Percentiles rank a stretch among this genome's conserved stretches.
phyloP scores from a whole-genome alignment of 2,113 vertebrate genomes.

The Dolichotis patagonum region DNA sequence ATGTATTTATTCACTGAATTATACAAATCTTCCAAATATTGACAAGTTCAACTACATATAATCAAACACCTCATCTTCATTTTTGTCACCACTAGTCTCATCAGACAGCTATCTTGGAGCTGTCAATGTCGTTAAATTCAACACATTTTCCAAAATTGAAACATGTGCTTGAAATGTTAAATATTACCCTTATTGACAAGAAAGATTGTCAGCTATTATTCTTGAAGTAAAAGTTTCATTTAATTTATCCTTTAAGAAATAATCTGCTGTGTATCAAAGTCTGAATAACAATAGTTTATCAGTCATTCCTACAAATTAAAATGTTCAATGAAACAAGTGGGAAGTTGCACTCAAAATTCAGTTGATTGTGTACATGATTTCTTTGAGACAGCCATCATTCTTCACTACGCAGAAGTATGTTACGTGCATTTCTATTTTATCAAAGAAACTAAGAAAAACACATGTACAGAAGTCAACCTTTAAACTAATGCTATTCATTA shows the following conservation, averaged over 20 bases:
- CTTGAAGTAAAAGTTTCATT: slow-evolving; percentile 4
- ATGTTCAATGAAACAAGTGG: not conserved
- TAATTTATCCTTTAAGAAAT: slow-evolving; percentile 17
- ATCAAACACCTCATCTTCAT: not conserved
- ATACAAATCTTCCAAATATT: not conserved
- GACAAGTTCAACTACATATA: not conserved
- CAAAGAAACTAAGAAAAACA: slow-evolving; percentile 37
- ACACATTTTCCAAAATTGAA: slow-evolving; percentile 14
- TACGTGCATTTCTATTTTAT: not conserved
- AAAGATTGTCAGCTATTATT: slow-evolving; percentile 14
- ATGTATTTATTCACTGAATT: slow-evolving; percentile 9
- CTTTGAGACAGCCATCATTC: not conserved
- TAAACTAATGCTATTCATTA: slow-evolving; percentile 3
- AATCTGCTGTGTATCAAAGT: not conserved
- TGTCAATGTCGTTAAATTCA: not conserved
- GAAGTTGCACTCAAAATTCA: slow-evolving; percentile 5
- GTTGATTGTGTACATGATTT: not conserved
- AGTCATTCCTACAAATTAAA: slow-evolving; percentile 59
- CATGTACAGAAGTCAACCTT: not conserved
- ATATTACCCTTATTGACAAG: slow-evolving; percentile 24
- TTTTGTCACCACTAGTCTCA: not conserved
- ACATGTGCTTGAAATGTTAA: slow-evolving; percentile 38
- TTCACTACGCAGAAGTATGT: not conserved
- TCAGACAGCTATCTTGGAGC: slow-evolving; percentile 21
- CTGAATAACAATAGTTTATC: slow-evolving; percentile 18